Percentiles rank a stretch among this genome's conserved stretches.
These are phyloP conservation scores for Acrobasis repandana DNA, from an alignment of 2,888 invertebrate genomes.

Conservation along the genomic window DNA sequence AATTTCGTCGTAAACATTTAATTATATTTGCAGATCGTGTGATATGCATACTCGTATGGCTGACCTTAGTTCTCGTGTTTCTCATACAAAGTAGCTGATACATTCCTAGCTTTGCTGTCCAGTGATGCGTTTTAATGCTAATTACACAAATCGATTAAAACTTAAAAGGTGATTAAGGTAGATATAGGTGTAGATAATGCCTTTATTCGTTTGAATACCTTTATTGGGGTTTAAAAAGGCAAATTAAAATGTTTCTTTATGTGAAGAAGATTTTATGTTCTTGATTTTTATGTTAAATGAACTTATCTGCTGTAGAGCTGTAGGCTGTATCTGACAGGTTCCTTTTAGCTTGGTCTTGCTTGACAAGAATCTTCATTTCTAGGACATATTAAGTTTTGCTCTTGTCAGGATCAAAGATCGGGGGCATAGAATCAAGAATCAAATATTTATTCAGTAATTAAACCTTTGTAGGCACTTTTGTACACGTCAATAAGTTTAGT, in stretches of 20 bases:
- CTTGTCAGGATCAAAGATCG: too few relatives aligned
- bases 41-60: constrained; percentile 18
- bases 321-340: too few relatives aligned
- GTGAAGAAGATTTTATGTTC: background rate
- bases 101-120: constrained; percentile 6
- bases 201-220: constrained; percentile 41
- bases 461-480: too few relatives aligned
- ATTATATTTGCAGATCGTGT: constrained; percentile 18
- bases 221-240: background rate
- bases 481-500: too few relatives aligned
- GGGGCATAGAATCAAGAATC: too few relatives aligned
- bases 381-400: too few relatives aligned
- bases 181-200: constrained; percentile 1
- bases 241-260: background rate
- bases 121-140: constrained; percentile 19
- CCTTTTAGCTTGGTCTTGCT: too few relatives aligned
- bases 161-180: background rate
- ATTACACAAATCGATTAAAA: constrained; percentile 10
- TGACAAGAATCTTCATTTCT: too few relatives aligned
- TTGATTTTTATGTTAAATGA: background rate
- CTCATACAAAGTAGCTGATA: constrained; percentile 16
- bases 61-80: constrained; percentile 15
- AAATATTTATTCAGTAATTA: too few relatives aligned
- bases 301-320: too few relatives aligned
- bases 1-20: background rate